Evolutionary conservation across 2,113 vertebrate genomes (phyloP), one percentile per base, ranked within the genome.

Genomic region (Empidonax alnorum): DNA sequence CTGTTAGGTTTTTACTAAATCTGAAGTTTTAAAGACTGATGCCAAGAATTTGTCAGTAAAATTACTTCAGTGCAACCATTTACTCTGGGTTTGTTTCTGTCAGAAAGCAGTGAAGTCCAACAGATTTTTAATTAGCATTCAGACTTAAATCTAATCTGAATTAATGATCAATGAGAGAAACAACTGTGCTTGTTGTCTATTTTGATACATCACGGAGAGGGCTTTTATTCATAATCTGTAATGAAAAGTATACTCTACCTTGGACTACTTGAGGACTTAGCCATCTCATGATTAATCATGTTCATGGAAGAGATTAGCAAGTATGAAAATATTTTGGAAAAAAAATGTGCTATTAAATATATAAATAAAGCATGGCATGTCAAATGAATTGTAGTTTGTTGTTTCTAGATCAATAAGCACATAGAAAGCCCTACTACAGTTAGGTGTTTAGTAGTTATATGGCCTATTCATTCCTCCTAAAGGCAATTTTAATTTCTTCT

Each of bases 31-130:
- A 69, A 53, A 95, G 97, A 80, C 89, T 84, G 35, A 73, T 96
- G 90, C 86, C 97, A 97, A 96, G 44, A 22, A 80, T 95, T 96
- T 96, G 93, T 97, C 95, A 96, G 92, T 95, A 95, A 96, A 97
- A 97, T 97, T 91, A 96, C 42, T 65, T 96, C 90, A 86, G 39
- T 74, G 69, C 49, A 95, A 46, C 90, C 55, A 91, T 78, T 94
- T 95, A 61, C 67, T 94, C 53, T 79, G 27, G 17, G 2, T 59
- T 93, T 93, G 68, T 93, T 72, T 71, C 93, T 89, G 78, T 95
- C 50, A 86, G 66, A 81, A 86, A 86, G 35, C 82, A 96, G 73
- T 85, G 61, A 92, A 95, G 42, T 79, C 62, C 69, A 96, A 94
- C 74, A 92, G 76, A 93, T 95, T 96, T 95, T 96, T 97, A 97